Conservation (phyloP, 2,888 invertebrate genomes). For the Diaphora mendica region DNA sequence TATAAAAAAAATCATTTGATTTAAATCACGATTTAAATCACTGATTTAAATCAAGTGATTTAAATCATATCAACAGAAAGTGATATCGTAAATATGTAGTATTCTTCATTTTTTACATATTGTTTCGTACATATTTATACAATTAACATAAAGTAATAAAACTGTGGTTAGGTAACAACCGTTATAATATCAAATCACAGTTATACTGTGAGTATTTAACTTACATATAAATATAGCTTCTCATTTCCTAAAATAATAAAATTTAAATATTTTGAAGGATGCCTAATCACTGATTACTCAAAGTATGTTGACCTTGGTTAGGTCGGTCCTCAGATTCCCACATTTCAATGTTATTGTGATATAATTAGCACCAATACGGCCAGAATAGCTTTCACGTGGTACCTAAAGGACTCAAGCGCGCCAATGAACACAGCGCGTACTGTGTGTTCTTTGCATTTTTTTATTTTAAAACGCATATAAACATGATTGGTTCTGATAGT, state of each 20-base stretch:
- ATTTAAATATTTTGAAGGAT: constrained; percentile 55
- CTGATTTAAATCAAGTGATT: too few species aligned
- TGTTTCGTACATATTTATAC: not conserved
- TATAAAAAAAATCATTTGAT: too few species aligned
- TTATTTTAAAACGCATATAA: not conserved
- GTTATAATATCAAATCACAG: not conserved
- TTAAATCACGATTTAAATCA: too few species aligned
- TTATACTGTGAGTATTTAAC: not conserved
- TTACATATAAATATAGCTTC: constrained; percentile 25
- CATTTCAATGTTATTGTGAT: constrained; percentile 39
- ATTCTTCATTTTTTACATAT: not conserved
- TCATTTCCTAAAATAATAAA: constrained; percentile 44
- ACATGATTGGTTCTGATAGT: not conserved
- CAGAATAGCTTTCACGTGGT: constrained; percentile 33
- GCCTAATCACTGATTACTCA: constrained; percentile 35
- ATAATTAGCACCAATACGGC: constrained; percentile 46
- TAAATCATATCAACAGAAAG: too few species aligned
- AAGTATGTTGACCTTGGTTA: constrained; percentile 56
- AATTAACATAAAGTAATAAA: not conserved
- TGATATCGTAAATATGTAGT: not conserved
- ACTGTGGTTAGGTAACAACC: not conserved
- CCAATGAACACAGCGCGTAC: constrained; percentile 21
- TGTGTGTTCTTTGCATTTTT: constrained; percentile 13
- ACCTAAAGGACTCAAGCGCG: constrained; percentile 41
- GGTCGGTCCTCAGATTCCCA: constrained; percentile 39